Conservation (phyloP, 2,113 vertebrate genomes). For the Romanogobio albipinnatus region DNA sequence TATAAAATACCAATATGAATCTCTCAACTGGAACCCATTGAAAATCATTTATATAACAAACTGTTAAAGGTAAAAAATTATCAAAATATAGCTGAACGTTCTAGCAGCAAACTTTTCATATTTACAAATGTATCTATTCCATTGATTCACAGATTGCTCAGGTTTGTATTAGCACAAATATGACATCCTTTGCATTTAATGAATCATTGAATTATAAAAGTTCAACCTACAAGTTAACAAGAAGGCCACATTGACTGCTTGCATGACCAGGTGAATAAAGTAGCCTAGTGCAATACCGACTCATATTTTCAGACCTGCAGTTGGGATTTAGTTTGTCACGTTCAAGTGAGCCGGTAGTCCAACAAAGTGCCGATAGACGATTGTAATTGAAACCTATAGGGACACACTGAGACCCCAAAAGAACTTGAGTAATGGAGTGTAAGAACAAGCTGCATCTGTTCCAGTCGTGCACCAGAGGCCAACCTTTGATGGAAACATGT, state of each 20-base stretch:
- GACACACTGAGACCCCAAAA: conserved; percentile 28
- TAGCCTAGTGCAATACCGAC: background rate
- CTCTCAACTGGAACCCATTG: background rate
- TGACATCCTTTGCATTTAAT: background rate
- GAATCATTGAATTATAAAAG: background rate
- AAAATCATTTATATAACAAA: background rate
- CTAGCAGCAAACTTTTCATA: background rate
- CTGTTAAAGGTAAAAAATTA: background rate
- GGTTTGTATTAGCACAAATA: background rate
- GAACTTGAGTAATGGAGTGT: conserved; percentile 28
- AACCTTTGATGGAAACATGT: conserved; percentile 51
- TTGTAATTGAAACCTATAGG: conserved; percentile 33
- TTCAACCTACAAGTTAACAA: background rate
- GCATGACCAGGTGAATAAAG: background rate
- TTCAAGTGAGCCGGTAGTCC: conserved; percentile 11
- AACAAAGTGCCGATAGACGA: conserved; percentile 20
- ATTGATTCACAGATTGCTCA: background rate
- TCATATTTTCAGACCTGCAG: conserved; percentile 1
- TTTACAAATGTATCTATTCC: background rate
- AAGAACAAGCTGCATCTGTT: conserved; percentile 44
- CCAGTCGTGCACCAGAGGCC: conserved; percentile 25
- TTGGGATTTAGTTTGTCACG: background rate
- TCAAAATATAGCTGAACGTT: background rate
- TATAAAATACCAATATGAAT: background rate
- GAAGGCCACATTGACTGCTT: background rate